These are phyloP conservation scores for Heteractis magnifica DNA, from an alignment of 92 coral and sea anemone species.

Conservation along the genomic window DNA sequence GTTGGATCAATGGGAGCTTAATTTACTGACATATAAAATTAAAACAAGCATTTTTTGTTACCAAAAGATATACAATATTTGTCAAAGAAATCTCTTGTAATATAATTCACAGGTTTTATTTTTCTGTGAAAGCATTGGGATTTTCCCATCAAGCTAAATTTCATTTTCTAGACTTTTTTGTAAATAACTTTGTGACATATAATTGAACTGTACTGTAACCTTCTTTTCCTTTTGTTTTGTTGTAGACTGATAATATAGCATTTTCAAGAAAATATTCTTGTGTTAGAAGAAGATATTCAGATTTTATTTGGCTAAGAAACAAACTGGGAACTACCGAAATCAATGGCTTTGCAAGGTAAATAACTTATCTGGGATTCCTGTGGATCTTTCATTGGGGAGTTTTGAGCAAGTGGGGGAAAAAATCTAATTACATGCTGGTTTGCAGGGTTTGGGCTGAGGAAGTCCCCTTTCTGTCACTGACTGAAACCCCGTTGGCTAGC, in stretches of 20 bases:
- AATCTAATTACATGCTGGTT: too few species aligned
- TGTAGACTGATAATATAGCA: conserved; percentile 82
- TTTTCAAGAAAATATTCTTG: conserved; percentile 78
- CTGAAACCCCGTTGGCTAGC: too few species aligned
- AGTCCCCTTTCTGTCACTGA: too few species aligned
- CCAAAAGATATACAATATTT: too few species aligned
- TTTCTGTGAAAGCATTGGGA: not conserved
- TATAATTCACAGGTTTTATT: not conserved
- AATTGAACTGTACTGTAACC: not conserved
- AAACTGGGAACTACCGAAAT: conserved; percentile 78
- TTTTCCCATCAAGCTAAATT: not conserved
- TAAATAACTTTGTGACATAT: not conserved
- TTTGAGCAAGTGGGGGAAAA: too few species aligned
- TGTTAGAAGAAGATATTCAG: conserved; percentile 88
- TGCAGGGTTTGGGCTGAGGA: too few species aligned
- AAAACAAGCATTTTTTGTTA: too few species aligned
- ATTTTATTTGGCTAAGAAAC: conserved; percentile 85
- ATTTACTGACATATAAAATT: too few species aligned
- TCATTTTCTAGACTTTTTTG: not conserved
- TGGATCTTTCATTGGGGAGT: too few species aligned
- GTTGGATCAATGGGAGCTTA: too few species aligned
- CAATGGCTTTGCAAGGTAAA: conserved; percentile 82
- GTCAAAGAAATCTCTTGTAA: too few species aligned
- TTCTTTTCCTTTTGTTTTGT: not conserved
- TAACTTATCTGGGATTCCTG: too few species aligned